Conservation (phyloP, 2,888 invertebrate genomes). For the Drosophila histrio region DNA sequence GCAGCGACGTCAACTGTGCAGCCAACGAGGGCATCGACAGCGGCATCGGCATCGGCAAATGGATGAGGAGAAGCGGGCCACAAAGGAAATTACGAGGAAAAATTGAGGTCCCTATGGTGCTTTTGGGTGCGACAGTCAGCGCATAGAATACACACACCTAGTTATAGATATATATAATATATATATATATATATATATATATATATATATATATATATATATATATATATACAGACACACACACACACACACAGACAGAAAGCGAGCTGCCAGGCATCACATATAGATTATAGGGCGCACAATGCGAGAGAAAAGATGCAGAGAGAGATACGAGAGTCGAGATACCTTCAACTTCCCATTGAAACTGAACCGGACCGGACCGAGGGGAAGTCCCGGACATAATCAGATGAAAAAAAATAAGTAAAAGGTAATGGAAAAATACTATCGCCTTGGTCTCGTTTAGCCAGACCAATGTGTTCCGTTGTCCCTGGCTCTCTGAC, state of each 20-base stretch:
- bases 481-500: background rate
- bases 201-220: background rate
- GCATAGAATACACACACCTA: constrained; percentile 48
- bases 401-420: constrained; percentile 55
- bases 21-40: constrained; percentile 51
- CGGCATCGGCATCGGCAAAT: constrained; percentile 6
- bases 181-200: constrained; percentile 9
- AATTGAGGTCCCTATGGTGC: constrained; percentile 78
- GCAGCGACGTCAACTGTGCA: constrained; percentile 11
- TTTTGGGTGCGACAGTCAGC: constrained; percentile 73
- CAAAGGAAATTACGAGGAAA: constrained; percentile 79
- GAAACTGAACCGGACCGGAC: constrained; percentile 15
- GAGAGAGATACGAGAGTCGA: constrained; percentile 56
- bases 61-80: constrained; percentile 10
- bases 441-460: constrained; percentile 50
- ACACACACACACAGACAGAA: constrained; percentile 7
- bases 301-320: constrained; percentile 54
- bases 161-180: constrained; percentile 11
- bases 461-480: constrained; percentile 4
- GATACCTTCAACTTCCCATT: constrained; percentile 44
- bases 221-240: constrained; percentile 11
- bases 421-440: constrained; percentile 73
- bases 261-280: constrained; percentile 51
- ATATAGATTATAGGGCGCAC: constrained; percentile 72
- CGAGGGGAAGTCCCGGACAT: constrained; percentile 50